Base-by-base conservation (phyloP, 2,113 vertebrate genomes). In the Saguinus imperator region DNA sequence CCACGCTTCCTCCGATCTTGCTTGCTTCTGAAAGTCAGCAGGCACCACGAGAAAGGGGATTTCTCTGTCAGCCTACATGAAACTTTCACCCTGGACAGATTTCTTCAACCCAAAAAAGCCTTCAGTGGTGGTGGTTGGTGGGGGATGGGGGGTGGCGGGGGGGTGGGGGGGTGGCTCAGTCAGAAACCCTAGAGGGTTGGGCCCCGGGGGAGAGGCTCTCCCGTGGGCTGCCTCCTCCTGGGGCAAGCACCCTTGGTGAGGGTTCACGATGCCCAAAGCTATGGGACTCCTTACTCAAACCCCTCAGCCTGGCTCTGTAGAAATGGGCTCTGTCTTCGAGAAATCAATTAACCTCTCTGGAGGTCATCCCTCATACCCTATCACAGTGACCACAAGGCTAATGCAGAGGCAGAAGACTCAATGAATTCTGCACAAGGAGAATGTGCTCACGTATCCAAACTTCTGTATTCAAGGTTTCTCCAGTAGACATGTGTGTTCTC, bases 181-280 rank as follows among this genome's bases (percentile, higher is more conserved):
- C 48, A 0, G 20, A 27, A 29, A 29, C 27, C 61, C 13, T 27
- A 45, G 43, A 37, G 55, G 25, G 12, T 2, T 70, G 50, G 37
- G 32, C 16, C 50, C 45, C 37, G 14, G 0, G 37, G 23, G 25
- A 70, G n/a, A 45, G 73, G 58, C 14, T 79, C 45, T 43, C 40
- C 14, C 4, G 8, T 2, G 10, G 12, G 29, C 14, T 25, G 8
- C 8, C 9, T 5, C 17, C 20, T 68, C 5, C 2, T 45, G 55
- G 35, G 57, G 40, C 10, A 64, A 37, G 3, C 0, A 0, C 0
- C 10, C 58, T 86, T 86, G 32, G 48, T 18, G 1, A 20, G 25
- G 21, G 29, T 23, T 32, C 5, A 37, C 13, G 18, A 12, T 1
- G 0, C 55, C 57, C 82, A 40, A 37, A 40, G 55, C 48, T 29